Evolutionary conservation across 2,888 invertebrate genomes (phyloP), one percentile per base, ranked within the genome.

Genomic region (Panzeria rudis): DNA sequence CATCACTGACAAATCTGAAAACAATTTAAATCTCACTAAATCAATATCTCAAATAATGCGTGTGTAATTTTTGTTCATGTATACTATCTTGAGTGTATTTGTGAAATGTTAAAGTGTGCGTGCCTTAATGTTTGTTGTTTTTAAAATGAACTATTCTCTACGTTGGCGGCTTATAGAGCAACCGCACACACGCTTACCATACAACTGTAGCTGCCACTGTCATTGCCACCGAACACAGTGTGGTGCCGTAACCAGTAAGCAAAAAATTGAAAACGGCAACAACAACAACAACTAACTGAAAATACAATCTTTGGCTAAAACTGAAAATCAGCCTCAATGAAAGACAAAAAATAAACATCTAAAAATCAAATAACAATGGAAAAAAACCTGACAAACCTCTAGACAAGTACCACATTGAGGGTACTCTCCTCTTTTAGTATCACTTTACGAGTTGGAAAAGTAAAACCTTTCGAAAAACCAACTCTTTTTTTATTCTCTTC

Each of bases 141-240:
- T 50, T 35, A 35, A 56, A 73, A 38, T 68, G 50, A 79, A 61
- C 84, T 87, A 87, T 84, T 87, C 83, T 76, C 84, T 84, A 87
- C 86, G 89, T 89, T 90, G 80, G 78, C 87, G 87, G 90, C 90
- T 87, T 87, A 86, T 86, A 86, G 87, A 87, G 86, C 87, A 86
- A 64, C 86, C 82, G 86, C 71, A 86, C 75, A 84, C 86, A 84
- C 81, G 84, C 79, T 81, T 87, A 82, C 87, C 80, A 86, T 85
- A 90, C 91, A 89, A 89, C 91, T 90, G 91, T 91, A 91, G 91
- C 90, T 92, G 92, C 92, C 92, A 92, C 92, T 92, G 92, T 91
- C 92, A 92, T 92, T 92, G 92, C 92, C 92, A 92, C 92, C 90
- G 92, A 91, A 89, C 92, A 90, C 92, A 92, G 92, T 92, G 90